Base-by-base conservation (phyloP, 1,140 invertebrate genomes). In the Doryteuthis pealeii region DNA sequence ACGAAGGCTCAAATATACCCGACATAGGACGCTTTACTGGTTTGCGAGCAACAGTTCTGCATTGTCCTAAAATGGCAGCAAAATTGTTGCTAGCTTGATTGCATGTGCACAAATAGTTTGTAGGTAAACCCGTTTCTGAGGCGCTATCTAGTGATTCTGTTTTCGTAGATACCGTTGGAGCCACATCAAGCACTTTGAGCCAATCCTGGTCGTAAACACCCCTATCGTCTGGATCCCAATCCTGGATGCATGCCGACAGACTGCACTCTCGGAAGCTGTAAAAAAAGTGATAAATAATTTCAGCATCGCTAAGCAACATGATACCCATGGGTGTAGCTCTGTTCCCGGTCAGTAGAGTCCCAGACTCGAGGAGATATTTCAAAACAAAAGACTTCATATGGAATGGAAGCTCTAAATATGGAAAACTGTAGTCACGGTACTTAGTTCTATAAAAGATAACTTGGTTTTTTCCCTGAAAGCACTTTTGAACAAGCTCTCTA, bases 241-340 rank as follows among this genome's bases (percentile, higher is more conserved):
- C 66, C 30, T 68, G 30, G 32, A 68, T 26, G 30, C 66, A 68
- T 12, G n/a, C 18, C 18, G 30, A 8, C n/a, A 68, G 66, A 5
- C 30, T 31, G 22, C 66, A 68, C 12, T 68, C 32, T 68, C 30
- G 6, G 30, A 68, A 68, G 31, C 66, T 68, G 30, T 32, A 68
- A 32, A 68, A 68, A 30, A 68, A 68, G 30, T 68, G 66, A 68
- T 68, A 68, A 18, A 68, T 18, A 30, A 68, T 22, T 68, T 68
- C 66, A 28, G 66, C 66, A 68, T 68, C 66, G 30, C 26, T 30
- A 6, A 68, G 31, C 18, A 68, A 33, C 28, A 68, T 31, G 32
- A 68, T 68, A 22, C 66, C 28, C 18, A 68, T 5, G 15, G 66
- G 66, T 32, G 66, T 68, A 5, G 66, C 28, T 22, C 22, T 26